Evolutionary conservation across 2,797 vertebrate species (phyloP), one percentile per base, ranked within the genome.

Genomic region (Odontamblyopus rebecca): DNA sequence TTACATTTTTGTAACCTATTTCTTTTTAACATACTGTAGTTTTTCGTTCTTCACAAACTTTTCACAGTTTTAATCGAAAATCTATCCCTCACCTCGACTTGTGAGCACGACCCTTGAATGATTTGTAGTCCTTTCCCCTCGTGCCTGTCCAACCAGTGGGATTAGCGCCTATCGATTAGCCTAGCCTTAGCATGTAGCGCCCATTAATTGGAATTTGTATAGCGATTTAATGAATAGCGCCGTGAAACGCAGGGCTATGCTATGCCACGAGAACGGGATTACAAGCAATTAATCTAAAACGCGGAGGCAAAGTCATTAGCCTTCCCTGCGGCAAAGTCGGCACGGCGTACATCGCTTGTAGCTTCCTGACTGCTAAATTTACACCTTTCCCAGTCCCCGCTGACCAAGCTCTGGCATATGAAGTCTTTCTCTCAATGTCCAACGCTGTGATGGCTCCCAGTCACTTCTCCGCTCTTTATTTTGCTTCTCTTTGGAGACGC

Each of bases 111-210:
- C 85, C 74, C 53, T 82, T 73, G 79, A 92, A 89, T 91, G 91
- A 94, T 94, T 93, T 92, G 88, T 84, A 81, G 86, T 81, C 85
- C 87, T 5, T 62, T 89, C 88, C 90, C 88, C 88, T 87, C 92
- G 91, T 82, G 76, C 72, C 84, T 83, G 88, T 75, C 79, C 70
- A 15, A 70, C 89, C 89, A 92, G 91, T 81, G 84, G 88, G 92
- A 92, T 92, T 92, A 92, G 80, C 32, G 75, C 75, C 86, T 85
- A 90, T 93, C 89, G 91, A 92, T 93, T 89, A 90, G 85, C 85
- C 82, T 89, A 88, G 87, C 86, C 81, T 50, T 91, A 91, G 88
- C 88, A 64, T 50, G 63, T 88, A 88, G 84, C 65, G 13, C 29
- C 48, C 48, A 89, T 92, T 89, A 91, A 89, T 72, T 74, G 73